Percentiles rank a stretch among this genome's conserved stretches.
Evolutionary conservation across 2,797 vertebrate species (phyloP).

Genomic region (Octomys mimax): DNA sequence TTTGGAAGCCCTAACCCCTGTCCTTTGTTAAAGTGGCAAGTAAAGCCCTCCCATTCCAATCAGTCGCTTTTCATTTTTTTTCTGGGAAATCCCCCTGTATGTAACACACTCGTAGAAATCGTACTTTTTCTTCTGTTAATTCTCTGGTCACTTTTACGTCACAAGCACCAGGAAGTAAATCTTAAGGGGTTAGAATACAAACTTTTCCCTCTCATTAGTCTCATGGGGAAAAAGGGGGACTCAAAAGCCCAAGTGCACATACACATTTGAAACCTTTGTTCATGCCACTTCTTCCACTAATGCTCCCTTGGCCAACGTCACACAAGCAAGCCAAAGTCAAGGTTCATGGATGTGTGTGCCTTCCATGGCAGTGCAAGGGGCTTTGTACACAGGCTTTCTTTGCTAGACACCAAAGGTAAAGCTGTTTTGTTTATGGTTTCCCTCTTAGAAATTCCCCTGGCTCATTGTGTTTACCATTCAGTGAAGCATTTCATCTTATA

Average conservation of each 20-base stretch:
- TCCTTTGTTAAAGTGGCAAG: neutral
- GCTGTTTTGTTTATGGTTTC: neutral
- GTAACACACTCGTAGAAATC: neutral
- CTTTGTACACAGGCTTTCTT: neutral
- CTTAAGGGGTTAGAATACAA: neutral
- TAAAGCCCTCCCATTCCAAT: neutral
- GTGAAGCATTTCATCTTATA: neutral
- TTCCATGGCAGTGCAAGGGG: neutral
- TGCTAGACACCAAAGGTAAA: neutral
- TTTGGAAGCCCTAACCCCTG: neutral
- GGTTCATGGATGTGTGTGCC: fast-evolving
- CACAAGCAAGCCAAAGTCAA: neutral
- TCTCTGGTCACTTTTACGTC: neutral
- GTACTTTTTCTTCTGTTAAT: neutral
- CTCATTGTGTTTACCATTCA: neutral
- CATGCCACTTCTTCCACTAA: neutral
- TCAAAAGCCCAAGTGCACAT: neutral
- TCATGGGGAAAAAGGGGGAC: neutral
- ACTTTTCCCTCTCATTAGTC: neutral
- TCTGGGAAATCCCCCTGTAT: neutral
- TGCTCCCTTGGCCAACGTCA: neutral
- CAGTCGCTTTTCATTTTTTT: neutral
- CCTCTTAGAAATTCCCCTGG: neutral
- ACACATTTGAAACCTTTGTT: neutral
- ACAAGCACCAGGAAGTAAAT: neutral